Evolutionary conservation across 2,888 invertebrate genomes (phyloP).

Genomic region (Agrochola litura): DNA sequence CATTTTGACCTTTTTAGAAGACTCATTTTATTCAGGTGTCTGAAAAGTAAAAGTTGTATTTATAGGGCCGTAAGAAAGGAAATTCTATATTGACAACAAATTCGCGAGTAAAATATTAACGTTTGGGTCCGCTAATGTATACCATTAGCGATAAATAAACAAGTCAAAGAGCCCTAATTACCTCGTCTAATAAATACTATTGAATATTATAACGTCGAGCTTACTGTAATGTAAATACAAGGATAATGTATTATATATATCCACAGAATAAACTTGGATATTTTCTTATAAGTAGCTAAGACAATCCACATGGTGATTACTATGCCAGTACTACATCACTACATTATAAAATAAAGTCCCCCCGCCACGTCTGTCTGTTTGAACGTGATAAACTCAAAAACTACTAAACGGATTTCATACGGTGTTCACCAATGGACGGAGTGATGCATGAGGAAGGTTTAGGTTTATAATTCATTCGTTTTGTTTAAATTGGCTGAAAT

Average conservation of each 20-base stretch:
- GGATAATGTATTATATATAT: conserved; percentile 10
- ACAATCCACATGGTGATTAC: conserved; percentile 30
- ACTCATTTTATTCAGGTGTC: conserved; percentile 30
- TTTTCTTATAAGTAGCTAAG: conserved; percentile 39
- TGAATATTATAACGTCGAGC: conserved; percentile 11
- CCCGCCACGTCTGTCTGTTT: too few relatives aligned
- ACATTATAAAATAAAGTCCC: too few relatives aligned
- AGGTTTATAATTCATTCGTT: too few relatives aligned
- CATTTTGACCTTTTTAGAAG: conserved; percentile 11
- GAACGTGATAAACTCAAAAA: too few relatives aligned
- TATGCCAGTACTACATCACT: conserved; percentile 17
- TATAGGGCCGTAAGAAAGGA: conserved; percentile 21
- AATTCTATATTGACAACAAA: conserved; percentile 34
- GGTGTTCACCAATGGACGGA: too few relatives aligned
- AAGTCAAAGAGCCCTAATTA: conserved; percentile 42
- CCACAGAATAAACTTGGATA: conserved; percentile 19
- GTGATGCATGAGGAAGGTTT: too few relatives aligned
- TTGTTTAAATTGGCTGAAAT: too few relatives aligned
- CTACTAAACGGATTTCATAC: too few relatives aligned
- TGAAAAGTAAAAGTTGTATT: conserved; percentile 27
- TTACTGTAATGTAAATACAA: conserved; percentile 27
- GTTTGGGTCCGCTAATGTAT: conserved; percentile 18
- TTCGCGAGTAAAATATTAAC: conserved; percentile 32
- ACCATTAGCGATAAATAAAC: conserved; percentile 35
- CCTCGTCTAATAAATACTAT: conserved; percentile 8